Evolutionary conservation across 2,888 invertebrate genomes (phyloP).

Genomic region (Suillia variegata): DNA sequence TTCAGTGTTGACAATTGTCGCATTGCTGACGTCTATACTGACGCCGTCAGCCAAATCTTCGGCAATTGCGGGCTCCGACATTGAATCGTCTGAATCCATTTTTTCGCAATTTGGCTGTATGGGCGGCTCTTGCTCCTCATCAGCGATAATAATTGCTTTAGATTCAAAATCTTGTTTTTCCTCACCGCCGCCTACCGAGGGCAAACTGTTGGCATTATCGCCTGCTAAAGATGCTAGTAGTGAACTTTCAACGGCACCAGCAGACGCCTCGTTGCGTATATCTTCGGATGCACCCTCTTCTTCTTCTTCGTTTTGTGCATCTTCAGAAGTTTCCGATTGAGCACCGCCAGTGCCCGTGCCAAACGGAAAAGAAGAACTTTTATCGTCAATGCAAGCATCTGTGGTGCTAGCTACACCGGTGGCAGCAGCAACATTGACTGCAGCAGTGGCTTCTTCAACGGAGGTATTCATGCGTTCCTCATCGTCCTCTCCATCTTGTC

Average conservation of each 20-base stretch:
- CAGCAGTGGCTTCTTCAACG: conserved; percentile 18
- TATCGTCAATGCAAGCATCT: conserved; percentile 49
- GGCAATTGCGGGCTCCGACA: conserved; percentile 54
- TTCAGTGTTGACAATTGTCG: conserved; percentile 77
- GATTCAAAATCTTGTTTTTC: conserved; percentile 50
- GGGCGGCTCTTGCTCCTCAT: no score
- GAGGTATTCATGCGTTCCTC: no score
- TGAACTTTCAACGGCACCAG: conserved; percentile 55
- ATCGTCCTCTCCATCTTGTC: conserved; percentile 16
- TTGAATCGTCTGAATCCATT: conserved; percentile 51
- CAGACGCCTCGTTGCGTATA: conserved; percentile 41
- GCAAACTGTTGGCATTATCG: conserved; percentile 61
- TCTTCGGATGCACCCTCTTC: conserved; percentile 38
- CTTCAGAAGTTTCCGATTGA: conserved; percentile 59
- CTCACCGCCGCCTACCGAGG: conserved; percentile 57
- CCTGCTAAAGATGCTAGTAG: conserved; percentile 59
- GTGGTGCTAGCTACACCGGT: conserved; percentile 21
- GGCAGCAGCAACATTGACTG: conserved; percentile 28
- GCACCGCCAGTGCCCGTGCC: conserved; percentile 46
- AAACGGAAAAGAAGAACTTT: conserved; percentile 61
- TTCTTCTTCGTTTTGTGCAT: conserved; percentile 39
- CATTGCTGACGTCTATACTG: conserved; percentile 53
- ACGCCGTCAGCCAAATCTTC: conserved; percentile 48
- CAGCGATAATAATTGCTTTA: conserved; percentile 37
- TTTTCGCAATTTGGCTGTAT: conserved; percentile 41